Evolutionary conservation across 53 echinoderm and acorn worm genomes (phyloP).

Genomic region (Mesocentrotus franciscanus): DNA sequence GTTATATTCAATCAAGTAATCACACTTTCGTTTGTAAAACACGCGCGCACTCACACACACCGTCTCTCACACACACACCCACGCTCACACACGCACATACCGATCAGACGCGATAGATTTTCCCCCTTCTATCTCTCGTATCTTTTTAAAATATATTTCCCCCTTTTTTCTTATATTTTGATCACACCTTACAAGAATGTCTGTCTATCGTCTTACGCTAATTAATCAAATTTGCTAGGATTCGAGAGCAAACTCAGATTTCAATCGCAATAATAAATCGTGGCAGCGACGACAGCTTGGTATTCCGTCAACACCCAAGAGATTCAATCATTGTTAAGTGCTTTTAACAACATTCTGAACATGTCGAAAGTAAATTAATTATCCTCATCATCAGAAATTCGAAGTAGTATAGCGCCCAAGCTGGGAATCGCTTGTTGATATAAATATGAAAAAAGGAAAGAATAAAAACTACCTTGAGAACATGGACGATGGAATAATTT

Average conservation of each 20-base stretch:
- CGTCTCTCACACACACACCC: too few species aligned
- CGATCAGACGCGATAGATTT: too few species aligned
- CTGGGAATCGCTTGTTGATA: neutral
- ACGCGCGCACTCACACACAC: too few species aligned
- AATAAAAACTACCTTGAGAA: too few species aligned
- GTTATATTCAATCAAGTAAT: neutral
- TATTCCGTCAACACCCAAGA: neutral
- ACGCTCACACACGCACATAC: too few species aligned
- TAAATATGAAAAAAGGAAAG: neutral
- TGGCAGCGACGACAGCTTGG: neutral
- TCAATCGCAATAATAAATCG: neutral
- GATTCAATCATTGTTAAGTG: neutral
- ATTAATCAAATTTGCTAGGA: constrained; percentile 10
- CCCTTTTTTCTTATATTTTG: neutral
- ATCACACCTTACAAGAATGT: neutral
- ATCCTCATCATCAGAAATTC: neutral
- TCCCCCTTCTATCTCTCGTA: too few species aligned
- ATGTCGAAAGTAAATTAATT: neutral
- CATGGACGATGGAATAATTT: neutral
- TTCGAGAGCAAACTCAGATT: constrained; percentile 2
- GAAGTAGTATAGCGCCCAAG: neutral
- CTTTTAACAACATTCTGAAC: neutral
- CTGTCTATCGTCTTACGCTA: neutral
- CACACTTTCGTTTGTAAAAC: neutral
- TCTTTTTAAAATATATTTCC: neutral